Percentiles rank a stretch among this genome's conserved stretches.
These are phyloP conservation scores for Phasianus colchicus DNA, from an alignment of 2,113 vertebrate genomes.

Conservation along the genomic window DNA sequence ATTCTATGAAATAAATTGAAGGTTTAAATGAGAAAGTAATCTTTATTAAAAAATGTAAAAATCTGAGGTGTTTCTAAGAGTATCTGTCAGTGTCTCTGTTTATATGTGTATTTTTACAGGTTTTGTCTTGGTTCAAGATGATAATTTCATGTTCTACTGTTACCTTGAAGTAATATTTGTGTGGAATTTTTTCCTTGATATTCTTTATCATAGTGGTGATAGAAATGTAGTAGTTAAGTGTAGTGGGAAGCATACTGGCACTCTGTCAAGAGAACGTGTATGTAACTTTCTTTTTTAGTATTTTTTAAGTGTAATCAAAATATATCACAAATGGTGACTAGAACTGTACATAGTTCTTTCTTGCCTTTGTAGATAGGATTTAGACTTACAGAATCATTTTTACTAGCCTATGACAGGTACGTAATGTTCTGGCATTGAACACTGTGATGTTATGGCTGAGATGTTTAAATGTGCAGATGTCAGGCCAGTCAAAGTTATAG, in stretches of 20 bases:
- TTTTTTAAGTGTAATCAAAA: background rate
- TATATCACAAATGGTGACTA: background rate
- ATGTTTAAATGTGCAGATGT: background rate
- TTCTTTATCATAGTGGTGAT: background rate
- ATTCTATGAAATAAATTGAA: background rate
- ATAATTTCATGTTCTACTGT: background rate
- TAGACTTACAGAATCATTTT: background rate
- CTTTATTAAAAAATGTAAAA: background rate
- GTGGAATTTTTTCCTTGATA: background rate
- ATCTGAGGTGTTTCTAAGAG: background rate
- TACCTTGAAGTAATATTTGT: background rate
- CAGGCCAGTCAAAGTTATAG: slow-evolving; percentile 10
- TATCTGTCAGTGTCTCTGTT: background rate
- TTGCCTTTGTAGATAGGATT: background rate
- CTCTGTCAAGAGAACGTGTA: background rate
- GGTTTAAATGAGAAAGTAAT: background rate
- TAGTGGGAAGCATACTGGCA: background rate
- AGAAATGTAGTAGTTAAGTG: background rate
- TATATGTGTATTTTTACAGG: background rate
- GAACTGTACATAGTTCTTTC: background rate
- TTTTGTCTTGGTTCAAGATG: background rate
- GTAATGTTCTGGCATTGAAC: background rate
- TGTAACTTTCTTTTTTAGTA: background rate
- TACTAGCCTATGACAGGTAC: background rate
- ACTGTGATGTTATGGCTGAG: background rate